These are phyloP conservation scores for Melitaea athalia DNA, from an alignment of 2,888 invertebrate genomes.

Conservation along the genomic window DNA sequence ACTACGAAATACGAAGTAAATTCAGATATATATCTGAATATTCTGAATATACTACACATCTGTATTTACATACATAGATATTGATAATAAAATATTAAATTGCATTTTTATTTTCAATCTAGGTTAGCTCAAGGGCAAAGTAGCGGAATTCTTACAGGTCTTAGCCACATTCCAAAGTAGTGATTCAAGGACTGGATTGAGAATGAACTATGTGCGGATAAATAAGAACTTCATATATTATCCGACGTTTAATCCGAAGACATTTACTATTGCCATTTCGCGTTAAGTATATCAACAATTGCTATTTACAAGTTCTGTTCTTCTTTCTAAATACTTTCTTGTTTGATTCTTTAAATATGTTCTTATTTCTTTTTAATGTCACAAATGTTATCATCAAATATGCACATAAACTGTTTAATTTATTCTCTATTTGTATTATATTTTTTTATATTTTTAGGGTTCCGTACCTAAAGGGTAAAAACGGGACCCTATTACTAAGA, in stretches of 20 bases:
- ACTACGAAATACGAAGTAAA: constrained; percentile 16
- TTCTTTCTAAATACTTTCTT: too few relatives aligned
- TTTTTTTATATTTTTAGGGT: constrained; percentile 42
- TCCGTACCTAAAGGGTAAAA: too few relatives aligned
- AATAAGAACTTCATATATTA: not conserved
- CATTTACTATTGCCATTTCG: too few relatives aligned
- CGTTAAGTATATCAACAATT: too few relatives aligned
- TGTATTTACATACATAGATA: not conserved
- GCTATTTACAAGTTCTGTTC: too few relatives aligned
- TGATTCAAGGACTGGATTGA: constrained; percentile 32
- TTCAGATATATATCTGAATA: constrained; percentile 6
- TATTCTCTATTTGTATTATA: constrained; percentile 69
- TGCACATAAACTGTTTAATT: constrained; percentile 71
- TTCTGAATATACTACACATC: too few relatives aligned
- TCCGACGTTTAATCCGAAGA: too few relatives aligned
- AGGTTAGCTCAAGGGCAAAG: constrained; percentile 25
- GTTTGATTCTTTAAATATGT: too few relatives aligned
- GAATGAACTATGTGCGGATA: constrained; percentile 13
- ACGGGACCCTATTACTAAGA: too few relatives aligned
- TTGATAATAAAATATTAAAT: not conserved
- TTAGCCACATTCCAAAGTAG: constrained; percentile 30
- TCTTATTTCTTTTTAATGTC: not conserved
- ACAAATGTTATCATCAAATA: constrained; percentile 77
- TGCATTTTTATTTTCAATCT: constrained; percentile 8
- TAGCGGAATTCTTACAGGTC: constrained; percentile 29